phyloP scores from a whole-genome alignment of 1,140 invertebrate species.

The Bombus balteatus region DNA sequence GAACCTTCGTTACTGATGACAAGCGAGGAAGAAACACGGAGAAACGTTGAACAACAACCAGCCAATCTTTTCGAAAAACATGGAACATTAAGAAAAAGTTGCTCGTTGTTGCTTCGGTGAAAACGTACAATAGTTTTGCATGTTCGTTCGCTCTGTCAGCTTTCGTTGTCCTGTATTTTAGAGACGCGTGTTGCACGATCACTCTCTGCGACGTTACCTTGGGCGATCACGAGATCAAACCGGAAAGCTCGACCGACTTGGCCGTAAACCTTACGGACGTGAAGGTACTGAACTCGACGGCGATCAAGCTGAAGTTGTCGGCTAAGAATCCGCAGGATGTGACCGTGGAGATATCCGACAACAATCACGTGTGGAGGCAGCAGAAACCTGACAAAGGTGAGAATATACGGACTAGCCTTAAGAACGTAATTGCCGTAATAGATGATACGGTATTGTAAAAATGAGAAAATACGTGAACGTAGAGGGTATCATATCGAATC shows the following conservation, averaged over 20 bases:
- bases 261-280: constrained; percentile 77
- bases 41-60: too few species aligned
- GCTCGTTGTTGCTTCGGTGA: too few species aligned
- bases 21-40: too few species aligned
- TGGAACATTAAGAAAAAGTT: too few species aligned
- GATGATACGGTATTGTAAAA: too few species aligned
- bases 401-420: not conserved
- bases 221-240: constrained; percentile 86
- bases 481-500: constrained; percentile 77
- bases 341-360: constrained; percentile 77
- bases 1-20: too few species aligned
- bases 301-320: constrained; percentile 76
- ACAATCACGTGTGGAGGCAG: constrained; percentile 79
- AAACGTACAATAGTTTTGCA: too few species aligned
- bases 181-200: constrained; percentile 92
- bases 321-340: constrained; percentile 72
- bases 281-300: constrained; percentile 79
- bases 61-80: too few species aligned
- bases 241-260: constrained; percentile 75
- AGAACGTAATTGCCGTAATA: not conserved
- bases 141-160: not conserved
- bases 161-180: constrained; percentile 52
- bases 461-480: not conserved
- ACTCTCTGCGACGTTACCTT: constrained; percentile 91
- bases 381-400: constrained; percentile 75